Evolutionary conservation across 2,797 vertebrate genomes (phyloP).

Genomic region (Morelia viridis): DNA sequence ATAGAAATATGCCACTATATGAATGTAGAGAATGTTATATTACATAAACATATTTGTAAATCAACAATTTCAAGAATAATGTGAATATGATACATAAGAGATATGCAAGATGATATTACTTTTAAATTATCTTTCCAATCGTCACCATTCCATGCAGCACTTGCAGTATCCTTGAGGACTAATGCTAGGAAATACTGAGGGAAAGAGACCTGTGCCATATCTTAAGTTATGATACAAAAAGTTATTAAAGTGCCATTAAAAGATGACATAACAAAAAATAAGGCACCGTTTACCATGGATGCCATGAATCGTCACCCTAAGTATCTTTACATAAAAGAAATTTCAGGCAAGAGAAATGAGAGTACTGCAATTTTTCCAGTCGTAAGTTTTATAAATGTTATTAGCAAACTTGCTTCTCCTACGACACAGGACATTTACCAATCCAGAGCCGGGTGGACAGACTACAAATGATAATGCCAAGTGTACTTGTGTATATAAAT

Average conservation of each 20-base stretch:
- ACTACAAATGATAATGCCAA: not conserved
- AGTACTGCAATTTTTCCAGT: not conserved
- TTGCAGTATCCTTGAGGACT: no score
- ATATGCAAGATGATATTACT: no score
- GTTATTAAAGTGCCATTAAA: not conserved
- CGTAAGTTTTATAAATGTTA: not conserved
- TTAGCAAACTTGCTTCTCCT: not conserved
- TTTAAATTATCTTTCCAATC: no score
- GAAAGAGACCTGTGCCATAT: not conserved
- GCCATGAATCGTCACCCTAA: not conserved
- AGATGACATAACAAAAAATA: not conserved
- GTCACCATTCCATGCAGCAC: no score
- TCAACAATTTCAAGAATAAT: no score
- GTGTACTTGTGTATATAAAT: not conserved
- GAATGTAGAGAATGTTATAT: no score
- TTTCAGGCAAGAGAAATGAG: not conserved
- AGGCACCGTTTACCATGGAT: not conserved
- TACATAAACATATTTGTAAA: no score
- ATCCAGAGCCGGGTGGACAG: not conserved
- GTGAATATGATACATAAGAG: no score
- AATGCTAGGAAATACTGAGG: no score
- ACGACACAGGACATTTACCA: not conserved
- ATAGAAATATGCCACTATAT: no score
- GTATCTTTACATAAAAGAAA: not conserved
- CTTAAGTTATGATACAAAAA: not conserved